A percentile compares a stretch with the other conserved stretches of the same genome.
phyloP scores from a whole-genome alignment of 2,888 invertebrate species.

The Chalcis sispes region DNA sequence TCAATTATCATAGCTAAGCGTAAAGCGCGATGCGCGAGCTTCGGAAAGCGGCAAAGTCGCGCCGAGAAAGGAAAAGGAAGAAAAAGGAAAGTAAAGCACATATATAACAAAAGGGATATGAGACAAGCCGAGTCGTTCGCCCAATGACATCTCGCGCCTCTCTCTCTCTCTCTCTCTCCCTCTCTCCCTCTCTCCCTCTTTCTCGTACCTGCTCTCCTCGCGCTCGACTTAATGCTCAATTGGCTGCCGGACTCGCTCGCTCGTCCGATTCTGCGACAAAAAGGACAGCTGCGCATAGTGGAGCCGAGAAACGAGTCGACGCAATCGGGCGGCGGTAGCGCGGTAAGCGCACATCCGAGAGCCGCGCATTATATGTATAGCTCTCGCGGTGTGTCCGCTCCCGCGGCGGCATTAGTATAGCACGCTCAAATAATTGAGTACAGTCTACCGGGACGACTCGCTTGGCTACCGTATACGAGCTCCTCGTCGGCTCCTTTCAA shows the following conservation, averaged over 20 bases:
- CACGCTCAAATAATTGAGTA: constrained; percentile 75
- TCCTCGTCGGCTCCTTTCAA: constrained; percentile 74
- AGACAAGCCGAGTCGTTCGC: background rate
- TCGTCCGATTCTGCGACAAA: background rate
- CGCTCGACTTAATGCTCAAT: constrained; percentile 10
- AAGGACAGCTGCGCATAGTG: background rate
- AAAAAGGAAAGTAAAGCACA: background rate
- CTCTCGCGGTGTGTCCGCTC: no score
- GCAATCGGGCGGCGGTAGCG: background rate
- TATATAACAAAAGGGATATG: background rate
- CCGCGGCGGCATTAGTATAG: constrained; percentile 74
- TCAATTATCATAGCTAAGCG: constrained; percentile 25
- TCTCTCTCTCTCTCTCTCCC: background rate
- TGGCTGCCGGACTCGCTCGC: background rate
- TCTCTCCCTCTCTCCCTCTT: background rate
- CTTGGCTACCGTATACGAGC: constrained; percentile 68
- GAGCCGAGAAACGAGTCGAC: background rate
- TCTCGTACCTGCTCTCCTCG: background rate
- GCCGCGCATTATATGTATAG: constrained; percentile 42
- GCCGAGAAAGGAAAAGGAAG: background rate
- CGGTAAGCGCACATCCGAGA: constrained; percentile 20
- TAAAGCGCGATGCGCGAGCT: background rate
- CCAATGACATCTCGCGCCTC: constrained; percentile 22
- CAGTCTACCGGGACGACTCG: constrained; percentile 65
- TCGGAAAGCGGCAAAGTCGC: background rate